Evolutionary conservation across 2,113 vertebrate species (phyloP).

Genomic region (Connochaetes taurinus): DNA sequence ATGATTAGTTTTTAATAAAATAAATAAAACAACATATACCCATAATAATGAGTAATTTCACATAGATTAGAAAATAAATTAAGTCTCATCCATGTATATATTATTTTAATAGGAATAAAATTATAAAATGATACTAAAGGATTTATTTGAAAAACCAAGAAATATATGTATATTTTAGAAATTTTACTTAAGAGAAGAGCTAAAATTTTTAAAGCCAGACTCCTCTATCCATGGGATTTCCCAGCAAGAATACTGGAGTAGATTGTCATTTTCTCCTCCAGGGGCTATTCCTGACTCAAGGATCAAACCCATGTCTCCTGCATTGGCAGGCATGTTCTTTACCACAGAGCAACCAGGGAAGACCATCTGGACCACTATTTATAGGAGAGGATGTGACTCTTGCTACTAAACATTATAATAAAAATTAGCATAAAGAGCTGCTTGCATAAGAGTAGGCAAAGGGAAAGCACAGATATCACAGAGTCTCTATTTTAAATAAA

Average conservation of each 20-base stretch:
- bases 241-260: background rate
- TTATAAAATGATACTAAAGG: background rate
- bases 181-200: background rate
- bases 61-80: background rate
- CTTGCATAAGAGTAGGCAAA: background rate
- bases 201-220: background rate
- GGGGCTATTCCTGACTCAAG: background rate
- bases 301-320: background rate
- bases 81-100: background rate
- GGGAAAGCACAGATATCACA: background rate
- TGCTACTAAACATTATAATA: background rate
- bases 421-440: background rate
- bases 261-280: background rate
- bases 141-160: background rate
- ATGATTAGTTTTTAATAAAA: background rate
- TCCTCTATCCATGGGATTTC: background rate
- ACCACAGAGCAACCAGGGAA: background rate
- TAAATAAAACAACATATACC: background rate
- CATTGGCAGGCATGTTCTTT: background rate
- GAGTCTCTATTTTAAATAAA: background rate
- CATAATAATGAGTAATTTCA: background rate
- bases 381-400: background rate
- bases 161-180: background rate
- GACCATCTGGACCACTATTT: background rate
- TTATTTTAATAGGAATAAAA: background rate